Evolutionary conservation across 1,140 invertebrate species (phyloP).

Genomic region (Conus betulinus): DNA sequence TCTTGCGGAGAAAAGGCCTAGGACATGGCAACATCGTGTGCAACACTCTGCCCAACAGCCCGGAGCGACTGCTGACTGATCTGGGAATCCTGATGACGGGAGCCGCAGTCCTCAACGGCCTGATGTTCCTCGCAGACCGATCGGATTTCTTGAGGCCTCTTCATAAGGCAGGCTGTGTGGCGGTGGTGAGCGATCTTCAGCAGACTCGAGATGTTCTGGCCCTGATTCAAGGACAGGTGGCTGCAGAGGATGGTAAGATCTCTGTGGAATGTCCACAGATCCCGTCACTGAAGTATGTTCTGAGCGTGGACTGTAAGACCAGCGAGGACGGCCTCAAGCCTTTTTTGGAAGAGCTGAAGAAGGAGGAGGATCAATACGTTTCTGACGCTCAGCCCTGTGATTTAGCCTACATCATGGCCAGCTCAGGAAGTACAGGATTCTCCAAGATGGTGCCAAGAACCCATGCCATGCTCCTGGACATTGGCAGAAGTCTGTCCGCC

Average conservation of each 20-base stretch:
- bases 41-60: conserved; percentile 16
- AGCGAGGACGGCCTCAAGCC: neutral
- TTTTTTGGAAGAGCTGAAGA: conserved; percentile 4
- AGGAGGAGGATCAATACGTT: neutral
- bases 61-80: neutral
- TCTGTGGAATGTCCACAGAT: neutral
- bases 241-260: neutral
- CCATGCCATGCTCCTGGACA: conserved; percentile 27
- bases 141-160: neutral
- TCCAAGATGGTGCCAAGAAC: conserved; percentile 36
- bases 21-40: neutral
- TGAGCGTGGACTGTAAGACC: neutral
- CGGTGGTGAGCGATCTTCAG: neutral
- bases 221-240: neutral
- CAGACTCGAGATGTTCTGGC: neutral
- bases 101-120: neutral
- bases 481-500: conserved; percentile 20
- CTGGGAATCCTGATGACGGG: neutral
- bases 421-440: conserved; percentile 47
- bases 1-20: neutral
- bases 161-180: neutral
- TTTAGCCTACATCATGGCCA: conserved; percentile 34
- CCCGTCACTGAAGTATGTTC: neutral
- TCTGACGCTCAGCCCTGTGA: conserved; percentile 28
- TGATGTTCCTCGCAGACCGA: neutral